A percentile compares a stretch with the other conserved stretches of the same genome.
Evolutionary conservation across 2,113 vertebrate genomes (phyloP).

Genomic region (Leptocoma aspasia): DNA sequence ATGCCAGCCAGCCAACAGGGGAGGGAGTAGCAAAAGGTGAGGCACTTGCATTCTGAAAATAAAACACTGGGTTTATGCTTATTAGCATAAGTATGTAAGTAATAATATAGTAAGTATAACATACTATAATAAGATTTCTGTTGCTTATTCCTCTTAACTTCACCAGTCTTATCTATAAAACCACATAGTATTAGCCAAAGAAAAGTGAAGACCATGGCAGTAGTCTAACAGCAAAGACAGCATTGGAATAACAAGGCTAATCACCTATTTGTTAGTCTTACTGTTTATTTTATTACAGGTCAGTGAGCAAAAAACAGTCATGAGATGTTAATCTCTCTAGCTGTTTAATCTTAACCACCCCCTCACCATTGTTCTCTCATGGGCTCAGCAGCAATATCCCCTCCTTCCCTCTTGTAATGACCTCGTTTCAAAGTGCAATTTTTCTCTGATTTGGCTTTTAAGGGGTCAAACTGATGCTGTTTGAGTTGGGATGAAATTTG

Average conservation of each 20-base stretch:
- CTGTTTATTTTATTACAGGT: conserved; percentile 12
- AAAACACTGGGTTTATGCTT: background rate
- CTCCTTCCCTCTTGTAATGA: background rate
- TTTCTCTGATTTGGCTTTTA: background rate
- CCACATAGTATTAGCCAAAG: background rate
- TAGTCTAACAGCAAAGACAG: background rate
- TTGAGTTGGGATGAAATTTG: background rate
- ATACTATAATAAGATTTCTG: background rate
- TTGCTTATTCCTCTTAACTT: background rate
- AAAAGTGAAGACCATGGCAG: background rate
- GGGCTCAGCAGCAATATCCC: background rate
- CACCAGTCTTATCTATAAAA: background rate
- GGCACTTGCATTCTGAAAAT: background rate
- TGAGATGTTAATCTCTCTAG: conserved; percentile 41
- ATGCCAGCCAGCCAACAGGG: background rate
- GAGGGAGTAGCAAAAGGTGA: background rate
- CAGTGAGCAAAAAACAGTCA: conserved; percentile 47
- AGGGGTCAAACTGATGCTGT: background rate
- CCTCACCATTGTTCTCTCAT: background rate
- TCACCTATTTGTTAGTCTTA: conserved; percentile 12
- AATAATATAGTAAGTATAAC: background rate
- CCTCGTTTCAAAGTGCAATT: background rate
- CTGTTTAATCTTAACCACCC: conserved; percentile 29
- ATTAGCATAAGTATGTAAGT: background rate
- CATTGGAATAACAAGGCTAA: background rate